Percentiles rank a stretch among this genome's conserved stretches.
These are phyloP conservation scores for Sebastes trivittatus DNA, from an alignment of 2,797 vertebrate species.

Conservation along the genomic window DNA sequence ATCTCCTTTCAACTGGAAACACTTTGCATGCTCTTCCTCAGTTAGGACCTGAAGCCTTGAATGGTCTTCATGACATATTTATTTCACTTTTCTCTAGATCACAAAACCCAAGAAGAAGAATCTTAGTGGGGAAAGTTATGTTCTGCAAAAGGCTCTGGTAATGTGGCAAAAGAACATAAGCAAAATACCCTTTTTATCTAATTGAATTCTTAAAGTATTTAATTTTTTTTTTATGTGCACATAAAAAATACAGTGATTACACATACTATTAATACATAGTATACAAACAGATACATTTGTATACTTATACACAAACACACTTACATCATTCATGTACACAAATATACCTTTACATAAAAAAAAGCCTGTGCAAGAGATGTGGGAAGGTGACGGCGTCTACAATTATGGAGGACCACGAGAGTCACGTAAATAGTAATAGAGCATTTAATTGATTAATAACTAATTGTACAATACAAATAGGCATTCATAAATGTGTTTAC, in stretches of 20 bases:
- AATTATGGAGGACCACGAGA: no score
- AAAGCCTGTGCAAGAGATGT: neutral
- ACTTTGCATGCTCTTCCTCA: neutral
- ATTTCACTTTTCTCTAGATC: neutral
- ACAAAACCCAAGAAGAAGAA: neutral
- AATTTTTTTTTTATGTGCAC: no score
- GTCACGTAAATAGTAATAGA: no score
- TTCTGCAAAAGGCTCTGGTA: neutral
- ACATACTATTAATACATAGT: no score
- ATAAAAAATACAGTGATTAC: no score
- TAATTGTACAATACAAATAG: no score
- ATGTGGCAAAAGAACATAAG: neutral
- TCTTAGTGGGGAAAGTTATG: neutral
- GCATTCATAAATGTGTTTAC: no score
- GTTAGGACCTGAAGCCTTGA: conserved; percentile 5
- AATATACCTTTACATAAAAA: neutral
- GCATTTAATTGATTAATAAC: no score
- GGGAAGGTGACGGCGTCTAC: neutral
- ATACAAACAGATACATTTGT: neutral
- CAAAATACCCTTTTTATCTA: no score
- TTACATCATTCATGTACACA: neutral
- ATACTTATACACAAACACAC: neutral
- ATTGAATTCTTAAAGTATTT: no score
- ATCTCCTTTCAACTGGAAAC: conserved; percentile 10
- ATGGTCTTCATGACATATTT: conserved; percentile 19